Conservation (phyloP, 2,888 invertebrate genomes). For the Gymnosoma rotundatum region DNA sequence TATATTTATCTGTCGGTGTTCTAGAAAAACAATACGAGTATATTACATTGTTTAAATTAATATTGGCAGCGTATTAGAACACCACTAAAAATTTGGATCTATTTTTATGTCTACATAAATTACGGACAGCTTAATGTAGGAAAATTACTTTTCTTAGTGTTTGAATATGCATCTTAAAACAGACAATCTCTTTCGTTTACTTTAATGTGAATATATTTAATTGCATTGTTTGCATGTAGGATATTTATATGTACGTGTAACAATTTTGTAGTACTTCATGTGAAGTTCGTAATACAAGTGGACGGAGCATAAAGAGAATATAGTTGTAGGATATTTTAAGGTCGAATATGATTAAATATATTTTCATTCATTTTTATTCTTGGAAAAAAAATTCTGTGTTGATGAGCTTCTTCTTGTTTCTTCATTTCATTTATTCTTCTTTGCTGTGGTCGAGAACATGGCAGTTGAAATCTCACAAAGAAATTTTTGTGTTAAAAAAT, state of each 20-base stretch:
- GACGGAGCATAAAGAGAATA: background rate
- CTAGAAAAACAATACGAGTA: too few species aligned
- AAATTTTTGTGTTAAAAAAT: conserved; percentile 65
- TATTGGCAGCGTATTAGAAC: too few species aligned
- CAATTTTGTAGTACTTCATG: background rate
- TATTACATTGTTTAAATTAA: too few species aligned
- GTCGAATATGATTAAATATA: conserved; percentile 11
- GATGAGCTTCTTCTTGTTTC: conserved; percentile 54
- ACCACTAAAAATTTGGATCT: too few species aligned
- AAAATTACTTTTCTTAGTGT: too few species aligned
- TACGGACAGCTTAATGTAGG: too few species aligned
- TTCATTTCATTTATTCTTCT: conserved; percentile 37
- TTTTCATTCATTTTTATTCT: conserved; percentile 24
- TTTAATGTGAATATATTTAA: background rate
- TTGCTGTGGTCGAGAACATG: conserved; percentile 47
- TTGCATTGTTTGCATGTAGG: too few species aligned
- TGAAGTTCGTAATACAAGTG: background rate
- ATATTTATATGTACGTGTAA: too few species aligned
- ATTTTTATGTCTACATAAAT: too few species aligned
- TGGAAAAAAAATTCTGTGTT: conserved; percentile 36
- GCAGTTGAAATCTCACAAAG: conserved; percentile 66
- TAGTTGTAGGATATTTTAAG: background rate
- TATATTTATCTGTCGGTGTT: too few species aligned
- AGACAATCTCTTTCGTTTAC: background rate
- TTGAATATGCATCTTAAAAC: too few species aligned